A percentile compares a stretch with the other conserved stretches of the same genome.
Evolutionary conservation across 2,113 vertebrate species (phyloP).

Genomic region (Eptesicus fuscus): DNA sequence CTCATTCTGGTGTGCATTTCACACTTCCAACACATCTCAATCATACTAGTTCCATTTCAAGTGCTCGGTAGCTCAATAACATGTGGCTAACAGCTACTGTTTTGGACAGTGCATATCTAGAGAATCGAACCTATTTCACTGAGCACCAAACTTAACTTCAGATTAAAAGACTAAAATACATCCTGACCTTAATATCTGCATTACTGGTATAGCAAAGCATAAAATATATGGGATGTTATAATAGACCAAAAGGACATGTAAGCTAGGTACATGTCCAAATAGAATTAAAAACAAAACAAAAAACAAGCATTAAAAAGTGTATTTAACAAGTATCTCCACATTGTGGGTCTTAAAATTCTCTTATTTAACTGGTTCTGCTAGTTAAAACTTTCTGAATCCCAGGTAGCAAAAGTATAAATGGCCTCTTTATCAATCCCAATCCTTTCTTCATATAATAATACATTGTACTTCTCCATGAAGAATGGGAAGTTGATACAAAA

Average conservation of each 20-base stretch:
- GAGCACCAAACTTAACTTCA: neutral
- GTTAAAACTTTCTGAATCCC: neutral
- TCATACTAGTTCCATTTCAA: neutral
- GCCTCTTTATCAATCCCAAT: neutral
- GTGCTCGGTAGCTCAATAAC: neutral
- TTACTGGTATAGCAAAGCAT: neutral
- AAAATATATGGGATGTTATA: neutral
- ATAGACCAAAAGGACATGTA: neutral
- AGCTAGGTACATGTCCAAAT: neutral
- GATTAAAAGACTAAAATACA: neutral
- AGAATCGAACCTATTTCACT: neutral
- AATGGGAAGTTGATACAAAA: neutral
- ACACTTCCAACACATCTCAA: neutral
- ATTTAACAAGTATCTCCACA: neutral
- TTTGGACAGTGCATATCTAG: neutral
- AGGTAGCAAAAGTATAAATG: neutral
- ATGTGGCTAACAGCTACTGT: neutral
- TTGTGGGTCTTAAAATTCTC: neutral
- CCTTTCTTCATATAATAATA: constrained; percentile 22
- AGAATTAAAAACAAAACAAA: neutral
- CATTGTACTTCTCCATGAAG: neutral
- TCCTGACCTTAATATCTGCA: neutral
- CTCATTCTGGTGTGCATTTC: neutral
- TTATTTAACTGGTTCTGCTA: neutral
- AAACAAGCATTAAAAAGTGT: neutral